phyloP scores from a whole-genome alignment of 1,140 invertebrate genomes.

The Procambarus virginalis region DNA sequence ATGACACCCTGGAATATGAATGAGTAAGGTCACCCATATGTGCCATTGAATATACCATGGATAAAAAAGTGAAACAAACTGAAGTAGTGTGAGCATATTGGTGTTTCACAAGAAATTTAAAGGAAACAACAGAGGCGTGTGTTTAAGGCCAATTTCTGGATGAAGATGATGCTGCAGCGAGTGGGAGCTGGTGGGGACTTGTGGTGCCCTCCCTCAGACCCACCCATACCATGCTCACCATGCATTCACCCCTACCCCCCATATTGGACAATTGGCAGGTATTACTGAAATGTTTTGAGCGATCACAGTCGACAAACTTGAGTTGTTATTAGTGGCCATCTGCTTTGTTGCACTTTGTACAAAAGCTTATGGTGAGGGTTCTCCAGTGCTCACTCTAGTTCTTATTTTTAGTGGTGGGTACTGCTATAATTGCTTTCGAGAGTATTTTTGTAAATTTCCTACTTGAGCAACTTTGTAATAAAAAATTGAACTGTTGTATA shows the following conservation, averaged over 20 bases:
- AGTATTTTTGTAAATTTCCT: background rate
- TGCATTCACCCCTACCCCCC: slow-evolving; percentile 57
- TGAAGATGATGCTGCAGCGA: slow-evolving; percentile 48
- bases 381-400: background rate
- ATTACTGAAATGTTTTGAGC: slow-evolving; percentile 19
- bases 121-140: background rate
- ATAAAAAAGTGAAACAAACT: background rate
- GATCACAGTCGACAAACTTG: background rate
- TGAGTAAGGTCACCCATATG: background rate
- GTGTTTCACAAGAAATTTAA: background rate
- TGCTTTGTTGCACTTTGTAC: background rate
- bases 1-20: background rate
- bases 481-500: background rate
- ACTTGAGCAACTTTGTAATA: background rate
- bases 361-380: background rate
- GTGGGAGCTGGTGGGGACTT: slow-evolving; percentile 47
- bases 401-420: background rate
- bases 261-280: slow-evolving; percentile 64
- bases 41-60: background rate
- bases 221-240: slow-evolving; percentile 55
- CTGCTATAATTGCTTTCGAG: background rate
- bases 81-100: background rate
- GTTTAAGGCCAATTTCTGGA: background rate
- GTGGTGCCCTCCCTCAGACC: slow-evolving; percentile 53
- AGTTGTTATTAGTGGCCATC: background rate